phyloP scores from a whole-genome alignment of 2,113 vertebrate genomes.

The Thalassarche chlororhynchos region DNA sequence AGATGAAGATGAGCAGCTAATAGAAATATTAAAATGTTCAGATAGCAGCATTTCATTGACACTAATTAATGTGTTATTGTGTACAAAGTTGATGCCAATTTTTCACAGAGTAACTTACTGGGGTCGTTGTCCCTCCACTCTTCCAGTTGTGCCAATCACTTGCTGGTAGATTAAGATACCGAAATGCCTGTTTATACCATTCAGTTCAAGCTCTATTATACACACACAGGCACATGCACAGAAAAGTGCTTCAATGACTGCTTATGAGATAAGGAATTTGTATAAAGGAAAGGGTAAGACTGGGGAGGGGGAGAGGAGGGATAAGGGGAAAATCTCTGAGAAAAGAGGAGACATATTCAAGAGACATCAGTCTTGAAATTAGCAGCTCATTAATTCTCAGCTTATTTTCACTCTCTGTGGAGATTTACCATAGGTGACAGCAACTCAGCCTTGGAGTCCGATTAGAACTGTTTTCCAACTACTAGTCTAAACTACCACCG shows the following conservation, averaged over 20 bases:
- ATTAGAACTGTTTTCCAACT: conserved; percentile 1
- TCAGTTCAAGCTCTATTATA: not conserved
- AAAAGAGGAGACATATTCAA: not conserved
- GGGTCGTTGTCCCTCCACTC: not conserved
- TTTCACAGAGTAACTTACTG: not conserved
- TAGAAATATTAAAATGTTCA: not conserved
- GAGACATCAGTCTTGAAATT: conserved; percentile 9
- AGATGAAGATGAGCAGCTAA: not conserved
- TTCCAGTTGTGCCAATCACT: not conserved
- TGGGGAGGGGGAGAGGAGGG: not conserved
- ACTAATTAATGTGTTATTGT: not conserved
- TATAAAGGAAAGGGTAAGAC: not conserved
- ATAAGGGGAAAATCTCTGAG: not conserved
- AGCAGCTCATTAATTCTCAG: conserved; percentile 58
- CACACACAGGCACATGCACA: not conserved
- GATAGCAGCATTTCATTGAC: not conserved
- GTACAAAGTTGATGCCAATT: not conserved
- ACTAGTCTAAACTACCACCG: not conserved
- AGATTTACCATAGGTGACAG: conserved; percentile 35
- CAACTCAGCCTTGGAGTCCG: not conserved
- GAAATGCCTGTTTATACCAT: not conserved
- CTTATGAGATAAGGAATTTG: not conserved
- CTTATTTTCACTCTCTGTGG: conserved; percentile 8
- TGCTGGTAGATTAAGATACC: not conserved
- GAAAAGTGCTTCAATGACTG: not conserved